Conservation (phyloP, 1,140 invertebrate genomes). For the Meloidogyne chitwoodi region DNA sequence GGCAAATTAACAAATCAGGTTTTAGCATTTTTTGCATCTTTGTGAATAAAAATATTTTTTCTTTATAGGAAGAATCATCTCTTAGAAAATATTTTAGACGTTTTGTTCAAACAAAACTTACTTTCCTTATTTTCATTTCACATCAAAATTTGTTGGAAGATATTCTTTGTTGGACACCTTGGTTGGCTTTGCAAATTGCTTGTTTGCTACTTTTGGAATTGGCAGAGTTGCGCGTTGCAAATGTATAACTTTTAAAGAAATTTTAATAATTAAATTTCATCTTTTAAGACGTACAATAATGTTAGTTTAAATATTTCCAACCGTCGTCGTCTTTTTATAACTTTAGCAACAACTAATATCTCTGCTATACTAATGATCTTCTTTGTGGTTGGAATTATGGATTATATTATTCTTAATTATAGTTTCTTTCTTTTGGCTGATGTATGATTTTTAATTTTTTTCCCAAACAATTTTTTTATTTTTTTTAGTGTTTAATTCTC, state of each 20-base stretch:
- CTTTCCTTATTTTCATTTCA: slow-evolving; percentile 41
- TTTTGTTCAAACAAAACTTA: slow-evolving; percentile 43
- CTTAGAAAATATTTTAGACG: slow-evolving; percentile 37
- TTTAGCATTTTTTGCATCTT: background rate
- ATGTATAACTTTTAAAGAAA: slow-evolving; percentile 17
- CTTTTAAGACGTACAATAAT: slow-evolving; percentile 35
- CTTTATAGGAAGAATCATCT: slow-evolving; percentile 30
- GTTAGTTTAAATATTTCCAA: slow-evolving; percentile 31
- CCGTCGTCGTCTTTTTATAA: slow-evolving; percentile 28
- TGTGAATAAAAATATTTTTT: background rate
- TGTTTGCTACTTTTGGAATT: slow-evolving; percentile 34
- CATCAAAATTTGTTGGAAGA: slow-evolving; percentile 41
- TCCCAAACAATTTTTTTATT: background rate
- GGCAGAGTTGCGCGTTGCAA: slow-evolving; percentile 23
- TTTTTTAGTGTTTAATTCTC: slow-evolving; percentile 35
- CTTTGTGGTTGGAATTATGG: slow-evolving; percentile 28
- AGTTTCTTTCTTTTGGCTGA: slow-evolving; percentile 35
- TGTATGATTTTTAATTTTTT: slow-evolving; percentile 19
- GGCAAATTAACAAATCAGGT: slow-evolving; percentile 32
- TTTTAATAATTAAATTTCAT: background rate
- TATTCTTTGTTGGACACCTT: slow-evolving; percentile 41
- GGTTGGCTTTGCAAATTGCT: slow-evolving; percentile 36
- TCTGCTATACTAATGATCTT: slow-evolving; percentile 34
- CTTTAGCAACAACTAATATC: slow-evolving; percentile 23
- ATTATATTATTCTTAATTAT: slow-evolving; percentile 31